A percentile compares a stretch with the other conserved stretches of the same genome.
phyloP scores from a whole-genome alignment of 2,797 vertebrate species.

The Lacerta bilineata region DNA sequence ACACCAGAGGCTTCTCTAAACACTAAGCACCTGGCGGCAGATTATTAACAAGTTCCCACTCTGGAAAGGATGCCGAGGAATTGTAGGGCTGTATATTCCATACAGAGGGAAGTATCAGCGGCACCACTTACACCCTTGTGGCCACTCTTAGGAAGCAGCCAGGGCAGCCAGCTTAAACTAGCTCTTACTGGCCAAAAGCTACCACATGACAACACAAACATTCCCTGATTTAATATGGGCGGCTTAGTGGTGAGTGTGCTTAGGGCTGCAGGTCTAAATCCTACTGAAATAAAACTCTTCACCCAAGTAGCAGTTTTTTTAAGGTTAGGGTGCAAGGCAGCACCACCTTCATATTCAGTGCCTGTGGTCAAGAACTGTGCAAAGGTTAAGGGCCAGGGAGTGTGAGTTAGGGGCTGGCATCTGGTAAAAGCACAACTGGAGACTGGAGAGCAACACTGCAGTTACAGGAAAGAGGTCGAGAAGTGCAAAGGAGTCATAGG shows the following conservation, averaged over 20 bases:
- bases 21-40: not conserved
- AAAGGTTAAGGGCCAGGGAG: conserved; percentile 22
- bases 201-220: not conserved
- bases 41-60: not conserved
- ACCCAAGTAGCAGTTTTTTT: not conserved
- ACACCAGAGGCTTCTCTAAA: not conserved
- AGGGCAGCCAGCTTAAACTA: too few relatives aligned
- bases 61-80: not conserved
- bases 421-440: conserved; percentile 9
- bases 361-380: conserved; percentile 34
- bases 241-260: not conserved
- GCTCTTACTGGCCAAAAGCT: not conserved
- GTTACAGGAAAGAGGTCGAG: not conserved
- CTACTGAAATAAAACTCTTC: not conserved
- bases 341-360: not conserved
- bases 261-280: not conserved
- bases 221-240: not conserved
- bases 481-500: conserved; percentile 11
- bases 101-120: not conserved
- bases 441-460: not conserved
- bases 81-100: not conserved
- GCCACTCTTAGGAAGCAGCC: not conserved
- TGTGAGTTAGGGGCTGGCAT: not conserved
- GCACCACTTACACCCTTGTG: not conserved
- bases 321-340: not conserved